Conservation (phyloP, 2,888 invertebrate species). For the Amitus sp. region DNA sequence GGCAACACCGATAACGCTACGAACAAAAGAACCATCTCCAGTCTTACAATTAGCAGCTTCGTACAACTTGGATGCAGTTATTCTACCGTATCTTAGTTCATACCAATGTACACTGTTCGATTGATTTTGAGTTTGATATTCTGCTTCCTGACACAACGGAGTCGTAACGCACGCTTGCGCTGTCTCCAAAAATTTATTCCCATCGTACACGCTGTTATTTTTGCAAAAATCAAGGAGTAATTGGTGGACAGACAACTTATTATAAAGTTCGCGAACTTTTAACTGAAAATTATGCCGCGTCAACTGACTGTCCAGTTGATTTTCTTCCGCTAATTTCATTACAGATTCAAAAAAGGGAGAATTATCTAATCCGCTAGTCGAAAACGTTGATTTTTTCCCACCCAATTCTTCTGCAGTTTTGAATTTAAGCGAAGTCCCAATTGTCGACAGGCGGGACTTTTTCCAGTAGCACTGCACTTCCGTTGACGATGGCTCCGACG, state of each 20-base stretch:
- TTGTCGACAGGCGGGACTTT: slow-evolving; percentile 30
- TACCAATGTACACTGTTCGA: slow-evolving; percentile 9
- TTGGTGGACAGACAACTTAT: slow-evolving; percentile 4
- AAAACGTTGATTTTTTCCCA: slow-evolving; percentile 10
- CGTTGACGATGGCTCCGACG: slow-evolving; percentile 19
- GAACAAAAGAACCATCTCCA: slow-evolving; percentile 3
- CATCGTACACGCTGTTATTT: neutral
- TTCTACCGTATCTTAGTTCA: slow-evolving; percentile 11
- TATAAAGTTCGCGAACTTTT: neutral
- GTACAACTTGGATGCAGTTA: slow-evolving; percentile 9
- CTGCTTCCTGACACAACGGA: slow-evolving; percentile 5
- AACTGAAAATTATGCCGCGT: neutral
- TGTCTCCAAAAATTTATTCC: too few relatives aligned
- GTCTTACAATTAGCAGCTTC: slow-evolving; percentile 12
- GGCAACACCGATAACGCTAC: slow-evolving; percentile 7
- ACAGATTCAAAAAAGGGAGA: neutral
- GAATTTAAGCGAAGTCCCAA: slow-evolving; percentile 36
- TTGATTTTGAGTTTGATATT: slow-evolving; percentile 8
- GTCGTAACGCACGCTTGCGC: too few relatives aligned
- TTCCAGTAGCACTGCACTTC: slow-evolving; percentile 40
- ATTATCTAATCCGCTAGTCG: too few relatives aligned
- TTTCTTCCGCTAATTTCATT: neutral
- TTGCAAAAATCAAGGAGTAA: neutral
- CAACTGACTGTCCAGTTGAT: slow-evolving; percentile 1
- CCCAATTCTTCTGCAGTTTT: slow-evolving; percentile 15